Evolutionary conservation across 2,113 vertebrate genomes (phyloP).

Genomic region (Reinhardtius hippoglossoides): DNA sequence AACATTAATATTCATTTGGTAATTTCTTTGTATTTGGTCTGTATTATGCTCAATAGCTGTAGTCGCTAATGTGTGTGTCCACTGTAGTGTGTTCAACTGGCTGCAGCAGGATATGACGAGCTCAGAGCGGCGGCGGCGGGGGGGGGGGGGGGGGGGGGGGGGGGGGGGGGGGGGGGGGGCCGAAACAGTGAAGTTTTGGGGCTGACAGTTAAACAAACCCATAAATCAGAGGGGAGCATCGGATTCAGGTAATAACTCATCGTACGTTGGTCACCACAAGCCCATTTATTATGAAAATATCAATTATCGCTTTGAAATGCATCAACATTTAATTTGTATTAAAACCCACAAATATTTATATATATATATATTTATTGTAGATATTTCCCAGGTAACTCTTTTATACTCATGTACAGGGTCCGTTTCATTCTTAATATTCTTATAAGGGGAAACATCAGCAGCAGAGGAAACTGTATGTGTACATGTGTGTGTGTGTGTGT

Average conservation of each 20-base stretch:
- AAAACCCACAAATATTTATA: too few species aligned
- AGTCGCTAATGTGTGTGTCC: background rate
- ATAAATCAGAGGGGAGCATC: background rate
- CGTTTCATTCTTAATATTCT: constrained; percentile 6
- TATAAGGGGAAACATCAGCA: background rate
- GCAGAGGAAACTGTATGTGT: too few species aligned
- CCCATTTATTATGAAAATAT: background rate
- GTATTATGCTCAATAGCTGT: background rate
- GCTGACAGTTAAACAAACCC: background rate
- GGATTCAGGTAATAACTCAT: background rate
- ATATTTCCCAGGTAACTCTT: constrained; percentile 7
- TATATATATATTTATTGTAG: background rate
- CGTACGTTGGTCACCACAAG: background rate
- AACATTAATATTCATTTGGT: background rate
- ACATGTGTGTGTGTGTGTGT: too few species aligned
- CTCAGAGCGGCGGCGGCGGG: background rate
- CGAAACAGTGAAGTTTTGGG: background rate
- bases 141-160: background rate
- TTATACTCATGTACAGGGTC: constrained; percentile 22
- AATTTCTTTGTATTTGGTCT: background rate
- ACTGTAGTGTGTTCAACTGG: background rate
- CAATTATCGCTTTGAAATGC: background rate
- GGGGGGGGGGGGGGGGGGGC: background rate
- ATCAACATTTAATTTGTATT: background rate
- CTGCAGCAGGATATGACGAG: background rate